Base-by-base conservation (phyloP, 2,888 invertebrate genomes). In the Cryptocheilus praepositus region DNA sequence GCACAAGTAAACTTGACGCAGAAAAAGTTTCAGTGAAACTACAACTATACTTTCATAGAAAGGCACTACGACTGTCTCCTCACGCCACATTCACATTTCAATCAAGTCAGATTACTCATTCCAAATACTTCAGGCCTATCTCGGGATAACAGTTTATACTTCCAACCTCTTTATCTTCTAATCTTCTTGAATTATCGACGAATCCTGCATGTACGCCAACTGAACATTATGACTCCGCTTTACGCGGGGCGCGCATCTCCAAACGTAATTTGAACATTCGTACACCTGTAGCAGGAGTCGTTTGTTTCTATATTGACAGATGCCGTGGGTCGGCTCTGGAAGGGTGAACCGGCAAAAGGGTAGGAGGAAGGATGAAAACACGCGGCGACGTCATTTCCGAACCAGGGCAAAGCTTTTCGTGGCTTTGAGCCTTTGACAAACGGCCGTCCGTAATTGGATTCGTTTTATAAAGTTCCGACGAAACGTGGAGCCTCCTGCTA, bases 381-480 rank as follows among this genome's bases (percentile, higher is more conserved):
- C 73, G 73, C 62, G 45, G 52, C 21, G 21, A 65, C 64, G 76
- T 76, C 64, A 75, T 78, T 78, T 71, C 53, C 66, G 68, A 70
- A 59, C 57, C 65, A 62, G 61, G 67, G 69, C 57, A 64, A 76
- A 77, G 76, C 65, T 78, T 78, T 66, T 58, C 44, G 76, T 69
- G 70, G 75, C 69, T 82, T 76, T 76, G 77, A 81, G 69, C 71
- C 76, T 76, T 76, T 82, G 82, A 81, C 77, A 78, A 81, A 83
- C 79, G 76, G 71, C 70, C 70, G 59, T 43, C 49, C 71, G 75
- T 82, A 82, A 84, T 82, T 84, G 81, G 77, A 84, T 81, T 81
- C 78, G 79, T 81, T 84, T 81, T 81, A 82, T 81, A 78, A 83
- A 84, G 80, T 80, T 80, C 71, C 76, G 73, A 73, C 74, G 83